phyloP scores from a whole-genome alignment of 2,797 vertebrate species.

The Antrozous pallidus region DNA sequence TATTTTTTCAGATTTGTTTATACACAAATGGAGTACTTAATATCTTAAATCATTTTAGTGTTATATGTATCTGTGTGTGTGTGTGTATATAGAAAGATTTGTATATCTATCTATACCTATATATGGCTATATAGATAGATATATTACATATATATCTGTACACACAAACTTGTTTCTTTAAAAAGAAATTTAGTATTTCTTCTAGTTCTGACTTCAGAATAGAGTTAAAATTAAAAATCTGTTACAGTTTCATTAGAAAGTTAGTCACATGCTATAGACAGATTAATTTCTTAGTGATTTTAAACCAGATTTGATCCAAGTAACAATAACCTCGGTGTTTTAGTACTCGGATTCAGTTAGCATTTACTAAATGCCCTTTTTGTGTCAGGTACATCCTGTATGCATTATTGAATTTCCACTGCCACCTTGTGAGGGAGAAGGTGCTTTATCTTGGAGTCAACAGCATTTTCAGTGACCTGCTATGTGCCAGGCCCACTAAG shows the following conservation, averaged over 20 bases:
- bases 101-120: not conserved
- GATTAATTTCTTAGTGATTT: conserved; percentile 14
- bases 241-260: not conserved
- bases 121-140: not conserved
- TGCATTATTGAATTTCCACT: not conserved
- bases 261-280: not conserved
- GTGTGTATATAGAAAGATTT: not conserved
- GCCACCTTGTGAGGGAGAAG: not conserved
- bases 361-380: not conserved
- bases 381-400: not conserved
- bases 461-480: not conserved
- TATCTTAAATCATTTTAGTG: not conserved
- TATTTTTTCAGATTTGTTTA: conserved; percentile 6
- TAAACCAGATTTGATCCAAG: not conserved
- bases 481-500: not conserved
- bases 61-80: not conserved
- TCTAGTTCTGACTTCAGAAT: conserved; percentile 20
- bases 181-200: not conserved
- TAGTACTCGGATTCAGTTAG: not conserved
- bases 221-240: not conserved
- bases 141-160: not conserved
- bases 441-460: not conserved
- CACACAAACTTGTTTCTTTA: not conserved
- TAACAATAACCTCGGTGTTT: not conserved
- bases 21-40: not conserved